phyloP scores from a whole-genome alignment of 2,113 vertebrate genomes.

The Sinocyclocheilus grahami region DNA sequence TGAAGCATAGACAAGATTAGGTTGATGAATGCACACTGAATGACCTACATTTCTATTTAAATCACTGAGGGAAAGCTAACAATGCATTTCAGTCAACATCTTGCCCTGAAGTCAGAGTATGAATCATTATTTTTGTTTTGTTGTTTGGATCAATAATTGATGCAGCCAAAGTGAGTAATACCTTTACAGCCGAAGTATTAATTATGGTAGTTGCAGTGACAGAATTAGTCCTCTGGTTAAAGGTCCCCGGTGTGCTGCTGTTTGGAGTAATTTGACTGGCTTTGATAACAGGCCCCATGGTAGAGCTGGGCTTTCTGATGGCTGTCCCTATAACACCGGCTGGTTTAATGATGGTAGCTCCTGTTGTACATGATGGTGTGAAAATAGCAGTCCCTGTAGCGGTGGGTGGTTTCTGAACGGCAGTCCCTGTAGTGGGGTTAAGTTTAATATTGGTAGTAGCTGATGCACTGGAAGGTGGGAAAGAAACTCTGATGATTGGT shows the following conservation, averaged over 20 bases:
- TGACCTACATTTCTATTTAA: slow-evolving; percentile 14
- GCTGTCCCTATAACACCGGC: slow-evolving; percentile 16
- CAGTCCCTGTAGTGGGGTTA: slow-evolving; percentile 11
- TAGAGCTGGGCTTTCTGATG: slow-evolving; percentile 32
- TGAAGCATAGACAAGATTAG: neutral
- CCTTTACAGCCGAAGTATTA: slow-evolving; percentile 49
- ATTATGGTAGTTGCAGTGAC: slow-evolving; percentile 24
- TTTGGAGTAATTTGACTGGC: slow-evolving; percentile 40
- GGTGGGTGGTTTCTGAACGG: slow-evolving; percentile 41
- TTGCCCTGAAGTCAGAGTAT: slow-evolving; percentile 20
- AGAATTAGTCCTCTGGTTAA: slow-evolving; percentile 47
- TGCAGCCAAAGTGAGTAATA: slow-evolving; percentile 31
- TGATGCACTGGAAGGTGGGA: slow-evolving; percentile 46
- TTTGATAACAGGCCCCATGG: slow-evolving; percentile 48
- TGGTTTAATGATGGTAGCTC: slow-evolving; percentile 42
- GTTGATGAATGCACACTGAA: neutral
- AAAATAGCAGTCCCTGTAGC: slow-evolving; percentile 25
- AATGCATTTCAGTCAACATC: slow-evolving; percentile 13
- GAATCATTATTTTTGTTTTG: slow-evolving; percentile 27
- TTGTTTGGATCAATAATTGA: slow-evolving; percentile 40
- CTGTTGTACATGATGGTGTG: slow-evolving; percentile 27
- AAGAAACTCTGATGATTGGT: slow-evolving; percentile 55
- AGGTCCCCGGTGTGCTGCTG: slow-evolving; percentile 23
- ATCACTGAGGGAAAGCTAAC: neutral
- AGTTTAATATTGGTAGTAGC: slow-evolving; percentile 48